Conservation (phyloP, 2,888 invertebrate species). For the Rhamnusium bicolor region DNA sequence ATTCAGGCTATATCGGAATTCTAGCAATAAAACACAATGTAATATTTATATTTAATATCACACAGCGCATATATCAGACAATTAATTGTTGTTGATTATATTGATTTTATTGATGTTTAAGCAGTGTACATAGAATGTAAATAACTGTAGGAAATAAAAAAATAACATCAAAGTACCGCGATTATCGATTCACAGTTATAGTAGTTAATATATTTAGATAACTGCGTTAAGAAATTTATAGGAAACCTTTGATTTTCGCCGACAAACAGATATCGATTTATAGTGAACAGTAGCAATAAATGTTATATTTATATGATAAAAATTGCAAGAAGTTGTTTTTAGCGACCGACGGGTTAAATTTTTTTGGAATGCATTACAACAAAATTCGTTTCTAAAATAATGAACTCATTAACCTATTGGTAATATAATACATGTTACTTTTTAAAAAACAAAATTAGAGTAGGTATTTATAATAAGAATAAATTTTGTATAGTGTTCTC, state of each 20-base stretch:
- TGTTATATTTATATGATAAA: conserved; percentile 35
- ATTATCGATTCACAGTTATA: conserved; percentile 56
- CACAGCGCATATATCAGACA: conserved; percentile 33
- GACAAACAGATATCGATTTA: conserved; percentile 44
- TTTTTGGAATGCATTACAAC: neutral
- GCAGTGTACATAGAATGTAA: conserved; percentile 36
- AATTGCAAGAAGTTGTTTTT: conserved; percentile 16
- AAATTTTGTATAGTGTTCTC: no score
- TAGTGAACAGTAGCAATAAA: conserved; percentile 56
- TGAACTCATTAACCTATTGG: no score
- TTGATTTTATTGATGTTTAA: conserved; percentile 40
- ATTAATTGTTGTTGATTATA: conserved; percentile 41
- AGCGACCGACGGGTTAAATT: neutral
- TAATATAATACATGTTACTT: no score
- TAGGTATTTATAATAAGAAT: no score
- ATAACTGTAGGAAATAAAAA: conserved; percentile 39
- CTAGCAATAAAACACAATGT: conserved; percentile 36
- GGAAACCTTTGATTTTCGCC: conserved; percentile 45
- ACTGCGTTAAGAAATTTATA: conserved; percentile 54
- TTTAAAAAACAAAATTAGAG: no score
- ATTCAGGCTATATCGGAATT: conserved; percentile 34
- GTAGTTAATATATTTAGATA: conserved; percentile 59
- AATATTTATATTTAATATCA: conserved; percentile 36
- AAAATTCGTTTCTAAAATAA: no score
- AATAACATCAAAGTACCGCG: conserved; percentile 32